Evolutionary conservation across 2,797 vertebrate genomes (phyloP), one percentile per base, ranked within the genome.

Genomic region (Lagocephalus sceleratus): DNA sequence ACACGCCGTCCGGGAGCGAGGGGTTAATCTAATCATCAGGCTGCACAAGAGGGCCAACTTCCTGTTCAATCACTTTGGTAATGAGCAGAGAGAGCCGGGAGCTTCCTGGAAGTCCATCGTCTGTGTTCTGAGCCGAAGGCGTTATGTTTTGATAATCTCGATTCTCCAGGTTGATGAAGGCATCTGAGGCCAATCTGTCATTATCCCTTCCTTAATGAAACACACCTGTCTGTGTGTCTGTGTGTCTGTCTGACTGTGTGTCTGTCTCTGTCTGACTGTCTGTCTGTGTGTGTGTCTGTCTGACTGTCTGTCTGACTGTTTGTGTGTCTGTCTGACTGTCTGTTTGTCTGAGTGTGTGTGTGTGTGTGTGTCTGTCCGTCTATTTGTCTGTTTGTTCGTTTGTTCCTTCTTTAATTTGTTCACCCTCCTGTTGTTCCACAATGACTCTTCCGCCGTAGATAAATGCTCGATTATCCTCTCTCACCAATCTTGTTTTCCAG

Each of bases 101-200:
- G 76, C 89, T 94, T 94, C 93, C 94, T 94, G 89, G 63, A 78
- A 84, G 84, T 75, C 79, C 84, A 70, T 90, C 87, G 89, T 81
- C 76, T 80, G 83, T 10, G 61, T 80, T 85, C 77, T 87, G 76
- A 89, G 70, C 83, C 88, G 88, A 91, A 81, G 83, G 38, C 73
- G 75, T 72, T 80, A 60, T 91, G 87, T 93, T 93, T 93, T 84
- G 78, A 87, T 83, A 88, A 83, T 67, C 66, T 60, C 90, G 87
- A 83, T 76, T 88, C 86, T 73, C 67, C 65, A 73, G 35, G 54
- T 81, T 45, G 63, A 63, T 61, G 42, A 21, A 19, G 32, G 47
- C 68, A 68, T 43, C 17, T 5, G 22, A 71, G 54, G 56, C 49
- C 65, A 3, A 20, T 55, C 54, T 54, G 54, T 61, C 32, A 15